Conservation (phyloP, 2,113 vertebrate species). For the Tautogolabrus adspersus region DNA sequence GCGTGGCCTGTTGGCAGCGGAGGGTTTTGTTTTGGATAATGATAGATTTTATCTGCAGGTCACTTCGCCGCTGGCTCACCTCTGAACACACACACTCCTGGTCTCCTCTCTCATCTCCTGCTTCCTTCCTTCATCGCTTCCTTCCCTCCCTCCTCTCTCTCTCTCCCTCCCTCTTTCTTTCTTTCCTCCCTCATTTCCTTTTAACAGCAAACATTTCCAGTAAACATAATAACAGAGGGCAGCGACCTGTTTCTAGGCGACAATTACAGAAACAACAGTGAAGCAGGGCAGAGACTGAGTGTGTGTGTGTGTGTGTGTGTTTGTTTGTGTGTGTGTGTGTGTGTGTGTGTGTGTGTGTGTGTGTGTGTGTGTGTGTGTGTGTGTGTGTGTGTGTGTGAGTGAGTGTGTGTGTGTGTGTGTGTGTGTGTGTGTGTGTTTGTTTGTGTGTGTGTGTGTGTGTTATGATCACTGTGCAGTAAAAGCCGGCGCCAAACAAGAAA, state of each 20-base stretch:
- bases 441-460: conserved; percentile 3
- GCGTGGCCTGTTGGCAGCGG: conserved; percentile 35
- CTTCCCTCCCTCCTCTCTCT: background rate
- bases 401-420: too few relatives aligned
- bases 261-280: conserved; percentile 56
- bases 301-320: conserved; percentile 33
- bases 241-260: conserved; percentile 71
- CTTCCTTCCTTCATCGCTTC: conserved; percentile 8
- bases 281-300: conserved; percentile 30
- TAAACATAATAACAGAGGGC: conserved; percentile 73
- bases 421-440: conserved; percentile 31
- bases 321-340: background rate
- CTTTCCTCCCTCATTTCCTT: conserved; percentile 37
- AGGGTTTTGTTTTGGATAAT: conserved; percentile 75
- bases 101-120: background rate
- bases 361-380: too few relatives aligned
- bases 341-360: too few relatives aligned
- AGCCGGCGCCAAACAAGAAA: background rate
- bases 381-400: too few relatives aligned
- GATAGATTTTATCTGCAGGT: conserved; percentile 65
- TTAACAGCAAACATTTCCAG: conserved; percentile 75
- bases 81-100: conserved; percentile 28
- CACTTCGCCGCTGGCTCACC: conserved; percentile 50
- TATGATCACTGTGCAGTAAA: conserved; percentile 16
- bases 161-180: background rate